Conservation (phyloP, 2,113 vertebrate genomes). For the Trachemys scripta region DNA sequence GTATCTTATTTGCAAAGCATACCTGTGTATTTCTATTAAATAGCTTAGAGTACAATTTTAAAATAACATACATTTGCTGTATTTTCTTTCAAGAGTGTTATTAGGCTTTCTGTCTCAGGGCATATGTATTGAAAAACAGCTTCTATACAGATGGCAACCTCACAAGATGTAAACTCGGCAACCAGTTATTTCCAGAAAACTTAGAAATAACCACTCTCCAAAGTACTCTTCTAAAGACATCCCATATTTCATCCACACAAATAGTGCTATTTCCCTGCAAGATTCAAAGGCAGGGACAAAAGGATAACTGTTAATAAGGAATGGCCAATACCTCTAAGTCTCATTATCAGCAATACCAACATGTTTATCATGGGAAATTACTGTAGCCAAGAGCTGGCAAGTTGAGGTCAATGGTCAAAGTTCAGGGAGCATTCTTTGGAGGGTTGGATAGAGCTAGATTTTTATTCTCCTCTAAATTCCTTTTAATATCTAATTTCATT, state of each 20-base stretch:
- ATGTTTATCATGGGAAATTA: neutral
- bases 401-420: neutral
- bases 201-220: neutral
- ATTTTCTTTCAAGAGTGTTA: too few species aligned
- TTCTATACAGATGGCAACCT: neutral
- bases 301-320: neutral
- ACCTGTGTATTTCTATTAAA: too few species aligned
- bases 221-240: neutral
- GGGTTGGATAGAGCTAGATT: neutral
- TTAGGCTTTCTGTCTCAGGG: too few species aligned
- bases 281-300: neutral
- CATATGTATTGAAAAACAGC: too few species aligned
- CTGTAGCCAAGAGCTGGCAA: fast-evolving
- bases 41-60: too few species aligned
- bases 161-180: neutral
- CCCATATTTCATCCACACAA: neutral
- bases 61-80: too few species aligned
- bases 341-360: neutral
- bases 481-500: slow-evolving; percentile 24
- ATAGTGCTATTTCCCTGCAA: neutral
- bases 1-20: too few species aligned
- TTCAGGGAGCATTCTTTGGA: neutral
- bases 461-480: neutral
- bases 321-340: neutral
- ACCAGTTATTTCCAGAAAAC: neutral